Percentiles rank a stretch among this genome's conserved stretches.
Conservation (phyloP, 1,140 invertebrate genomes). For the Caenorhabditis tropicalis region DNA sequence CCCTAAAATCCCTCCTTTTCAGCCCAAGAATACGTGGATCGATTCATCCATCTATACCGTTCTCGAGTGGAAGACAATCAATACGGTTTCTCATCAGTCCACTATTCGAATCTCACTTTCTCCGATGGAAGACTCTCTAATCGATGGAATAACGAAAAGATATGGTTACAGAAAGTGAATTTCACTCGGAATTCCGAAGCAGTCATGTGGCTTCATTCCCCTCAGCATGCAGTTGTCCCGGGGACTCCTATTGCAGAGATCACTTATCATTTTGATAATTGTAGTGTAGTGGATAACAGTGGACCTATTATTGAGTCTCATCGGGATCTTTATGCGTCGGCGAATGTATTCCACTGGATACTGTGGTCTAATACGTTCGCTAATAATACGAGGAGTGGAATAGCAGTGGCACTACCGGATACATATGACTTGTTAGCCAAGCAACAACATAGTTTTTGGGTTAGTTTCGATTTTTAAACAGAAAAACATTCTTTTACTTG, state of each 20-base stretch:
- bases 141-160: slow-evolving; percentile 67
- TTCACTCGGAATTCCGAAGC: slow-evolving; percentile 68
- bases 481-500: too few species aligned
- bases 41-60: slow-evolving; percentile 67
- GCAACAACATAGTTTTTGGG: slow-evolving; percentile 85
- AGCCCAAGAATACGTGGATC: slow-evolving; percentile 70
- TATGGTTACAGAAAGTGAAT: slow-evolving; percentile 72
- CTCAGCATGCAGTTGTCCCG: slow-evolving; percentile 72
- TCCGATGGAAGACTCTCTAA: slow-evolving; percentile 66
- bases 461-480: slow-evolving; percentile 74
- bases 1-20: background rate
- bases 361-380: slow-evolving; percentile 86
- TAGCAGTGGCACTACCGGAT: slow-evolving; percentile 85
- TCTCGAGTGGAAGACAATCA: slow-evolving; percentile 66
- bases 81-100: slow-evolving; percentile 70
- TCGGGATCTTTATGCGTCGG: slow-evolving; percentile 86
- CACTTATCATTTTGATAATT: slow-evolving; percentile 80
- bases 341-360: slow-evolving; percentile 92
- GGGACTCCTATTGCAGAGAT: slow-evolving; percentile 75
- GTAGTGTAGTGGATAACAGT: slow-evolving; percentile 80
- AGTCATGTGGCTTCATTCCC: slow-evolving; percentile 71
- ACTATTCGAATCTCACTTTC: slow-evolving; percentile 68
- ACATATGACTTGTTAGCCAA: slow-evolving; percentile 94
- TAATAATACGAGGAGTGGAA: slow-evolving; percentile 83
- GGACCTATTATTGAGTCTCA: slow-evolving; percentile 84